phyloP scores from a whole-genome alignment of 2,113 vertebrate species.

The Verasper variegatus region DNA sequence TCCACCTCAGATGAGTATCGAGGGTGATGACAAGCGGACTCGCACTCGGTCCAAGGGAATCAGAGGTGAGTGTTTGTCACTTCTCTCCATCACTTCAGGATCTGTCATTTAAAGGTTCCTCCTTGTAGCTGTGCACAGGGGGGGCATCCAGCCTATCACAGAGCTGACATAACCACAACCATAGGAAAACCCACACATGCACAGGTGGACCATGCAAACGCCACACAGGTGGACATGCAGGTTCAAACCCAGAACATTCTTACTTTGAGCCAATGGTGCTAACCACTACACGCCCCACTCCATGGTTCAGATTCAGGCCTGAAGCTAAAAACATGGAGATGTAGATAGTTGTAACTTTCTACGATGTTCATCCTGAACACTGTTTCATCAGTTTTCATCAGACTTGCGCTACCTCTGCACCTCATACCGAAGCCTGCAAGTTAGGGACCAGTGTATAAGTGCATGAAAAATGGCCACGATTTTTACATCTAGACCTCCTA shows the following conservation, averaged over 20 bases:
- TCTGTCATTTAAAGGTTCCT: background rate
- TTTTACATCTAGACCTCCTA: background rate
- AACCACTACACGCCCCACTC: too few relatives aligned
- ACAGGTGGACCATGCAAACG: background rate
- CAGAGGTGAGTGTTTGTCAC: constrained; percentile 86
- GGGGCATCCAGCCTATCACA: background rate
- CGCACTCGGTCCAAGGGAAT: constrained; percentile 94
- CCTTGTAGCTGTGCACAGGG: background rate
- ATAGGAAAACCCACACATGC: background rate
- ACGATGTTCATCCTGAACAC: background rate
- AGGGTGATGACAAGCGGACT: constrained; percentile 91
- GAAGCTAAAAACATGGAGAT: background rate
- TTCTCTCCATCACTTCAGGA: constrained; percentile 23
- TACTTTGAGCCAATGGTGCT: too few relatives aligned
- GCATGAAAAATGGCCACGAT: background rate
- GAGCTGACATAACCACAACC: background rate
- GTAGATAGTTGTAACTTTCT: background rate
- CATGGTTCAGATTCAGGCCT: background rate
- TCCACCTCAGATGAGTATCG: constrained; percentile 92
- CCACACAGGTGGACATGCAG: background rate
- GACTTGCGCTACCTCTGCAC: background rate
- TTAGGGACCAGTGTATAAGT: background rate
- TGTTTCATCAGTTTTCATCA: constrained; percentile 11
- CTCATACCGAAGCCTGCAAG: background rate
- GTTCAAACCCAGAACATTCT: too few relatives aligned